Conservation (phyloP, 2,797 vertebrate species). For the Coccyzus lansbergi region DNA sequence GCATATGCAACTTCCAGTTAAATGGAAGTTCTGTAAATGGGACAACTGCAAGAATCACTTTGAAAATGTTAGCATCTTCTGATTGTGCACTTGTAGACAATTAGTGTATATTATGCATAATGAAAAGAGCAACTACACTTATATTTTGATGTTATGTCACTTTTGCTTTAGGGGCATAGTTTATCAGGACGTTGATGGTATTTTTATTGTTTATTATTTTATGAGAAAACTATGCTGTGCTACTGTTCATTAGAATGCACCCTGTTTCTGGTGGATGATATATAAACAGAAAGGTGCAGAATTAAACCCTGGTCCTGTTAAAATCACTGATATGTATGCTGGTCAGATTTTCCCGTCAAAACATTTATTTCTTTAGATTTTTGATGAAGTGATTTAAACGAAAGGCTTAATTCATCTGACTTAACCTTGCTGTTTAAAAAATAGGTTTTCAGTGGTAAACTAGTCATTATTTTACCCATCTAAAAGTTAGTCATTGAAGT, state of each 20-base stretch:
- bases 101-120: background rate
- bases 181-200: background rate
- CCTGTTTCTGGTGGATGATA: background rate
- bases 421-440: conserved; percentile 51
- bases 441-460: conserved; percentile 2
- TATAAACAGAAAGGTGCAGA: background rate
- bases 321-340: background rate
- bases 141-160: background rate
- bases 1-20: background rate
- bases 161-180: background rate
- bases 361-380: background rate
- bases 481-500: conserved; percentile 41
- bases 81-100: background rate
- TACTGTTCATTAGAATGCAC: background rate
- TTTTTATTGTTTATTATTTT: conserved; percentile 12
- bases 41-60: background rate
- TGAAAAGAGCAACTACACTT: background rate
- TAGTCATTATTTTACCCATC: conserved; percentile 48
- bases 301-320: background rate
- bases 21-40: background rate
- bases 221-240: background rate
- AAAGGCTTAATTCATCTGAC: conserved; percentile 7
- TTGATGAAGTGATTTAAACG: conserved; percentile 27
- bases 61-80: background rate
- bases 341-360: background rate